phyloP scores from a whole-genome alignment of 2,797 vertebrate genomes.

The Molossus molossus region DNA sequence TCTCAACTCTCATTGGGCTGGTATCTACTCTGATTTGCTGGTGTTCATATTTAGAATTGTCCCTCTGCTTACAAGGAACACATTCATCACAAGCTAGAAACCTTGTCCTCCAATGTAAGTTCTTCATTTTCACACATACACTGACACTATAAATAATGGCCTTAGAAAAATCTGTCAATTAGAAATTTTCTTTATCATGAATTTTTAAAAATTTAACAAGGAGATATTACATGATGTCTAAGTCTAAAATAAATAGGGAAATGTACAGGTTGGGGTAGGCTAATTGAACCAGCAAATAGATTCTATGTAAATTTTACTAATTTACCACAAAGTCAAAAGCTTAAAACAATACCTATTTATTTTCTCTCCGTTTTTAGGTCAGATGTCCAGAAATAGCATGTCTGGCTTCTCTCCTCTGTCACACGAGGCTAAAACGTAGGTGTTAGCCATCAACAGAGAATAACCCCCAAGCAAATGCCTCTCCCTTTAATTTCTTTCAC shows the following conservation, averaged over 20 bases:
- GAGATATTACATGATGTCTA: neutral
- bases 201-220: neutral
- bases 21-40: neutral
- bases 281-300: constrained; percentile 7
- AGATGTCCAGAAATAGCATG: neutral
- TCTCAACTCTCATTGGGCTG: neutral
- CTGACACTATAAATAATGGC: neutral
- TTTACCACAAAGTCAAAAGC: neutral
- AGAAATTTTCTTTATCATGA: constrained; percentile 11
- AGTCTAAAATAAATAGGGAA: neutral
- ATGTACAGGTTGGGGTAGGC: neutral
- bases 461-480: neutral
- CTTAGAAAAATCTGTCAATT: constrained; percentile 24
- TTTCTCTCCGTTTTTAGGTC: neutral
- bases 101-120: neutral
- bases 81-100: neutral
- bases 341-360: neutral
- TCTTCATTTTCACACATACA: constrained; percentile 2
- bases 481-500: neutral
- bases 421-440: neutral
- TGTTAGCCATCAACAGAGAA: neutral
- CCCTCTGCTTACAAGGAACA: neutral
- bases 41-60: neutral
- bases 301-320: neutral
- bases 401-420: neutral